Evolutionary conservation across 2,113 vertebrate genomes (phyloP), one percentile per base, ranked within the genome.

Genomic region (Gopherus evgoodei): DNA sequence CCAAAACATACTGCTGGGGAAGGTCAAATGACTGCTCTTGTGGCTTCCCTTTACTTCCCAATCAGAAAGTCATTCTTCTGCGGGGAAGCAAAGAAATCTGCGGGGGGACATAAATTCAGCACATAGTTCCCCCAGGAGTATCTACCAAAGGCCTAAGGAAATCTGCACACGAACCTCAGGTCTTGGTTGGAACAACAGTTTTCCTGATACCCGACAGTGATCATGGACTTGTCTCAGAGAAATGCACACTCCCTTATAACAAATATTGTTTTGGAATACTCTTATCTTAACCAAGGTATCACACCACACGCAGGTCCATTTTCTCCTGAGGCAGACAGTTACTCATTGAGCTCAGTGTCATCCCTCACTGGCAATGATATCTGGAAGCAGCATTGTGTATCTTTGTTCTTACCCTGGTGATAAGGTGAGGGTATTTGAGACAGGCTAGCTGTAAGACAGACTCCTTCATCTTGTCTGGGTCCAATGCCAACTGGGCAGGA

Each of bases 321-420:
- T 76, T 27, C 22, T 75, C 22, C 42, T 42, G n/a, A 44, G n/a
- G n/a, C 8, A 8, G 42, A 83, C 31, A 49, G 35, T 69, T 87
- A 42, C 38, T 56, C 35, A 38, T 8, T 47, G n/a, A 47, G 7
- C 38, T 57, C 38, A 76, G 57, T 83, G 50, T n/a, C 10, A 35
- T n/a, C 4, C n/a, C 31, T 62, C 11, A 27, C 86, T 54, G 69
- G 42, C 5, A 27, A 35, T 27, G 44, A 4, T 54, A 17, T n/a
- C n/a, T 5, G 31, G 31, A 10, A 25, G 47, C 49, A 49, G 38
- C 17, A 11, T 11, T 31, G 24, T 16, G 54, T 10, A 22, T 31
- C 52, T 81, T 2, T 83, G 29, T 22, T 76, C 93, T 93, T 97
- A 99, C 99, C 99, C 99, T 99, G 98, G 99, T 99, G 98, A 99